These are phyloP conservation scores for Cyanoramphus novaezelandiae DNA, from an alignment of 2,113 vertebrate species.

Conservation along the genomic window DNA sequence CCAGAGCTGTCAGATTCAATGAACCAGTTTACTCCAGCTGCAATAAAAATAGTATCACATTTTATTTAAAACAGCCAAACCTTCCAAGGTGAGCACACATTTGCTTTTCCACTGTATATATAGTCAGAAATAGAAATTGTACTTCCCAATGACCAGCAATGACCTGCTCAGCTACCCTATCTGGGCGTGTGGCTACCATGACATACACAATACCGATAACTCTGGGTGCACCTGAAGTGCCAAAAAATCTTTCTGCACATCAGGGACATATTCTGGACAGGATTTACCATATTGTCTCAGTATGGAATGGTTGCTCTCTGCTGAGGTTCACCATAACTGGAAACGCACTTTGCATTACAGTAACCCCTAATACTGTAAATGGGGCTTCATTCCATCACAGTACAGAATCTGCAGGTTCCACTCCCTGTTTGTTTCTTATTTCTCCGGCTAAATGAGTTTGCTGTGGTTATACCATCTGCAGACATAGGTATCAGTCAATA, in stretches of 20 bases:
- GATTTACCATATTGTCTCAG: neutral
- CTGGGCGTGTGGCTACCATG: neutral
- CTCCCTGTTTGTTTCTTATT: slow-evolving; percentile 19
- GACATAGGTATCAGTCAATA: slow-evolving; percentile 46
- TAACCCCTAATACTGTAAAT: neutral
- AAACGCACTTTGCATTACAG: neutral
- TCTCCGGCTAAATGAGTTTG: slow-evolving; percentile 33
- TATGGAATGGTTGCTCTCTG: neutral
- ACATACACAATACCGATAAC: neutral
- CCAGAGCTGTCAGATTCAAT: slow-evolving; percentile 15
- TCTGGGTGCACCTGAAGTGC: neutral
- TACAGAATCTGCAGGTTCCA: neutral
- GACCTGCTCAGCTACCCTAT: neutral
- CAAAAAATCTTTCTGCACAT: neutral
- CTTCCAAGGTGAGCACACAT: neutral
- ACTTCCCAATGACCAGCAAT: neutral
- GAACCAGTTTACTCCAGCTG: neutral
- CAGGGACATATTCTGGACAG: neutral
- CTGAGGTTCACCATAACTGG: neutral
- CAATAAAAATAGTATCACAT: neutral
- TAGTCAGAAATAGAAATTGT: neutral
- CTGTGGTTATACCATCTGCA: slow-evolving; percentile 51
- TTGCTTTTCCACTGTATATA: neutral
- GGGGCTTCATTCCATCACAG: neutral
- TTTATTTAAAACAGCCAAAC: neutral